Evolutionary conservation across 2,888 invertebrate genomes (phyloP), one percentile per base, ranked within the genome.

Genomic region (Ctenicera cuprea): DNA sequence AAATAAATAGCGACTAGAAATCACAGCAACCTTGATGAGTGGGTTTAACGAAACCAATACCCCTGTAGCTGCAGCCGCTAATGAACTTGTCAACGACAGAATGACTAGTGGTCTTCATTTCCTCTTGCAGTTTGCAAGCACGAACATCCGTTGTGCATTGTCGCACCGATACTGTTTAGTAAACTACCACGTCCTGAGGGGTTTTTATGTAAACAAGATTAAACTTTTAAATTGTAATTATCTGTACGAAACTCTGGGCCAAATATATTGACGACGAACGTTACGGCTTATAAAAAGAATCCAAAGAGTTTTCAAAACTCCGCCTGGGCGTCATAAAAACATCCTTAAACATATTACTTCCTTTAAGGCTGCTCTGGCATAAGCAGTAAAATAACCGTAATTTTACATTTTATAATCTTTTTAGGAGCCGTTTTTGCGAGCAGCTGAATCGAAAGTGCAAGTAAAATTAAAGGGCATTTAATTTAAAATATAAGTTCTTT

Each of bases 51-150:
- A 68, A 75, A 76, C 73, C 64, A 59, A 68, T 72, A 64, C 78
- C 75, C 76, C 77, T 73, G 48, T 52, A 66, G 70, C 68, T 73
- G 68, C 70, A 77, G 63, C 62, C 80, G 75, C 78, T 83, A 83
- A 83, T 83, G 82, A 83, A 82, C 78, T 76, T 83, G 83, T 83
- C 83, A 82, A 77, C 79, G 79, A 59, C 82, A 82, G 81, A 82
- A 82, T 82, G 82, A 82, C 81, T 83, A 80, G 82, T 83, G 81
- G 82, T 79, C 81, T 82, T 82, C 80, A 83, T 83, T 82, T 83
- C 82, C 83, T 81, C 68, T 43, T 73, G 63, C 61, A 72, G 50
- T 57, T 50, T 41, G 43, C 59, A 38, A 18, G 59, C 52, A 73
- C 57, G 48, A 64, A 33, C 48, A 33, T 74, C 70, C 66, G 57